Evolutionary conservation across 2,888 invertebrate species (phyloP), one percentile per base, ranked within the genome.

Genomic region (Minunthozetes semirufus): DNA sequence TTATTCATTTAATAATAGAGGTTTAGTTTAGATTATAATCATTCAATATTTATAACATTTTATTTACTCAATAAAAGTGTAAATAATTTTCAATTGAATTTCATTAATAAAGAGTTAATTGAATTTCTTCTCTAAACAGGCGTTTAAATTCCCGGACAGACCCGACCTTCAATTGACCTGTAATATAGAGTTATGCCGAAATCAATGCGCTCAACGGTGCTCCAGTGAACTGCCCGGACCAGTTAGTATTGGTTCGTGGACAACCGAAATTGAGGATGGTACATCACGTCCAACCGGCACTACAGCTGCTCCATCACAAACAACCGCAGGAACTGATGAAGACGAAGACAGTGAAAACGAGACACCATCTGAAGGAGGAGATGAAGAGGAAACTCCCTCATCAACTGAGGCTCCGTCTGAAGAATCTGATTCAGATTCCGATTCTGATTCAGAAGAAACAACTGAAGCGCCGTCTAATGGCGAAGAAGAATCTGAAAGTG

Each of bases 111-210:
- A 48, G 3, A 9, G 4, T n/a, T 17, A 48, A 48, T 48, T n/a
- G 13, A 48, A 48, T 17, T 3, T 48, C 8, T 17, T 48, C 13
- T 48, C 15, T 13, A 17, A 48, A 19, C 88, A 87, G 79, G 89
- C 90, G 0, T 90, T 90, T 83, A 88, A 89, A 78, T 90, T 90
- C 81, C 90, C 90, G 0, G 90, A 90, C 77, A 87, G 87, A 27
- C 87, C 88, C 77, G 88, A 89, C 83, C 89, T 90, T 0, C 89
- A 87, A 79, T 82, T 90, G 1, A 89, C 89, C 17, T 90, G 90
- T 82, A 90, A 90, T 80, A 88, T 90, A 77, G 89, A 89, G 85
- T 88, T 88, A 83, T 83, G 80, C 76, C 81, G 80, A 71, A 78
- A 79, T n/a, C 76, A 78, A 56, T 81, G 81, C 75, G 75, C 73